Base-by-base conservation (phyloP, 2,797 vertebrate species). In the Sternotherus odoratus region DNA sequence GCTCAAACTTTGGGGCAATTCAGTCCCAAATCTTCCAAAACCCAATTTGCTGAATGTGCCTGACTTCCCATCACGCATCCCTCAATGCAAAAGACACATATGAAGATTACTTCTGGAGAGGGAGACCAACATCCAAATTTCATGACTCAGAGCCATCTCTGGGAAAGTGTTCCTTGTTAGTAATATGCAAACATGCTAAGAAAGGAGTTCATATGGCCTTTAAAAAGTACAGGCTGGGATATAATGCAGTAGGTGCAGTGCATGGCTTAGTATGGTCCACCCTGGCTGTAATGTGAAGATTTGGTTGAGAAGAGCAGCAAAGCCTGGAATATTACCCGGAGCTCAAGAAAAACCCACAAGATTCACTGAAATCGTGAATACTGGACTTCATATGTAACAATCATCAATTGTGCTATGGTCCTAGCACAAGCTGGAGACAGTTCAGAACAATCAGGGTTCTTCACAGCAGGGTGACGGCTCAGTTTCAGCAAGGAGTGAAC, bases 101-200 rank as follows among this genome's bases (percentile, higher is more conserved):
- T 74, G 66, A 90, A 90, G 84, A 87, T 89, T 57, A 92, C 69
- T 82, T 92, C 57, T 91, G 91, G 82, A 95, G 92, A 87, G 94
- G 50, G 93, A 95, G 95, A 93, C 86, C 66, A 63, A 77, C 85
- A 91, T 92, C 90, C 95, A 95, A 1, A 0, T 33, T 77, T 83
- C 95, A 90, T 91, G 95, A 89, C 72, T 74, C 23, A 16, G 36
- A 6, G 26, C 69, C 24, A 77, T 85, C 60, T 88, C 60, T 89
- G 60, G 88, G 87, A 83, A 91, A 94, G 69, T 79, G 93, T 83
- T 72, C 84, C 82, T 88, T 84, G 87, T 74, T 39, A 89, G 66
- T 23, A 23, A 39, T 21, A 39, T 69, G 5, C 66, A 69, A 39
- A 1, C 16, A 74, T 56, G 77, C 36, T 33, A 85, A 95, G n/a